Conservation (phyloP, 2,888 invertebrate genomes). For the Cosmia trapezina region DNA sequence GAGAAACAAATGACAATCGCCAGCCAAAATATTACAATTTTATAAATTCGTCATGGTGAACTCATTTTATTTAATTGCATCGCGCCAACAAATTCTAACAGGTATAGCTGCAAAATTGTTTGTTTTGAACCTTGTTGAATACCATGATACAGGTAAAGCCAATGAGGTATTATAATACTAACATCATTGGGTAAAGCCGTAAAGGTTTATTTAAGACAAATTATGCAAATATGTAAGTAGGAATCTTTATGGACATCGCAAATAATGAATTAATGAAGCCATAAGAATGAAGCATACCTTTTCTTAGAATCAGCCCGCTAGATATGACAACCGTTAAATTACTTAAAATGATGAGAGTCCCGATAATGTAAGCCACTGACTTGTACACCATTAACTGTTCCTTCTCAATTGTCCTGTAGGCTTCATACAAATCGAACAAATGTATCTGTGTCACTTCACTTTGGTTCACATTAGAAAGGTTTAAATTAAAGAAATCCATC, state of each 20-base stretch:
- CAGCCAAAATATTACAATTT: constrained; percentile 8
- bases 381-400: constrained; percentile 88
- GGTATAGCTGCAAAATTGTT: background rate
- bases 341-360: constrained; percentile 89
- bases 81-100: background rate
- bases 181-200: background rate
- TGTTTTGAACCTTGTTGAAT: background rate
- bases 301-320: constrained; percentile 91
- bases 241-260: background rate
- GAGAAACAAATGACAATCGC: constrained; percentile 18
- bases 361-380: constrained; percentile 89
- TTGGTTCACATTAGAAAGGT: constrained; percentile 73
- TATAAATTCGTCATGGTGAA: background rate
- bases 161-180: too few relatives aligned
- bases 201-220: constrained; percentile 12
- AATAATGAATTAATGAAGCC: constrained; percentile 26
- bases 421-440: constrained; percentile 78
- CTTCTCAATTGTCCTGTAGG: constrained; percentile 77
- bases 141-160: background rate
- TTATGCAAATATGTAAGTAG: constrained; percentile 33
- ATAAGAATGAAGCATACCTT: constrained; percentile 89
- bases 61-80: constrained; percentile 16
- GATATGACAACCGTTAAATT: constrained; percentile 92
- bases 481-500: constrained; percentile 74
- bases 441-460: constrained; percentile 77